Conservation (phyloP, 2,888 invertebrate genomes). For the Ennomos fuscantarius region DNA sequence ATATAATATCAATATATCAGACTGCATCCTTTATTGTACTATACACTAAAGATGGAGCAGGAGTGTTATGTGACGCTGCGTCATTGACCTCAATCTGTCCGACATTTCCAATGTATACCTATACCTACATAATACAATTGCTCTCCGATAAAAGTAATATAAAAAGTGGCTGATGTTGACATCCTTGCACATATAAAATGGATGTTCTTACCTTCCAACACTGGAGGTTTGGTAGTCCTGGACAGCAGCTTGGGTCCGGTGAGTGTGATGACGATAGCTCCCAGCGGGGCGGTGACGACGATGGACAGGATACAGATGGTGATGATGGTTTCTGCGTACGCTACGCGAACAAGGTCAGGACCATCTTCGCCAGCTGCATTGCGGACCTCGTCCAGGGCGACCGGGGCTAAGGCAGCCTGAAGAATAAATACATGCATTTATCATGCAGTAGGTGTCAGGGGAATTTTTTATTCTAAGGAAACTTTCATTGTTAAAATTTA, state of each 20-base stretch:
- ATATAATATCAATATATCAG: too few species aligned
- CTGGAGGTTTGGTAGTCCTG: conserved; percentile 89
- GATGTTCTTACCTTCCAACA: conserved; percentile 84
- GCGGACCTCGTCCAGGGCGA: conserved; percentile 88
- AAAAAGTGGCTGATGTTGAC: too few species aligned
- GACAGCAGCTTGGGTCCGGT: conserved; percentile 91
- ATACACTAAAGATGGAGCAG: too few species aligned
- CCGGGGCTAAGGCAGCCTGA: conserved; percentile 93
- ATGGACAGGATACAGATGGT: conserved; percentile 93
- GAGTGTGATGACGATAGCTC: conserved; percentile 93
- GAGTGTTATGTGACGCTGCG: conserved; percentile 1
- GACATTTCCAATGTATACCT: too few species aligned
- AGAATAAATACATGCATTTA: conserved; percentile 31
- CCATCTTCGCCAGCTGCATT: conserved; percentile 59
- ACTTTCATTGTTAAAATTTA: too few species aligned
- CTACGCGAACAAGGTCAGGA: conserved; percentile 75
- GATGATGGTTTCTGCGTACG: conserved; percentile 89
- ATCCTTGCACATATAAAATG: neutral
- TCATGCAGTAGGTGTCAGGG: too few species aligned
- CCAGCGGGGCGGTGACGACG: conserved; percentile 93
- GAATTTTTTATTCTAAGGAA: too few species aligned
- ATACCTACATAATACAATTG: too few species aligned
- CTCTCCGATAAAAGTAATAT: too few species aligned
- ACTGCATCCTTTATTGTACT: too few species aligned
- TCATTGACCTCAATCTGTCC: neutral